Base-by-base conservation (phyloP, 1,140 invertebrate species). In the Cecropterus lyciades region DNA sequence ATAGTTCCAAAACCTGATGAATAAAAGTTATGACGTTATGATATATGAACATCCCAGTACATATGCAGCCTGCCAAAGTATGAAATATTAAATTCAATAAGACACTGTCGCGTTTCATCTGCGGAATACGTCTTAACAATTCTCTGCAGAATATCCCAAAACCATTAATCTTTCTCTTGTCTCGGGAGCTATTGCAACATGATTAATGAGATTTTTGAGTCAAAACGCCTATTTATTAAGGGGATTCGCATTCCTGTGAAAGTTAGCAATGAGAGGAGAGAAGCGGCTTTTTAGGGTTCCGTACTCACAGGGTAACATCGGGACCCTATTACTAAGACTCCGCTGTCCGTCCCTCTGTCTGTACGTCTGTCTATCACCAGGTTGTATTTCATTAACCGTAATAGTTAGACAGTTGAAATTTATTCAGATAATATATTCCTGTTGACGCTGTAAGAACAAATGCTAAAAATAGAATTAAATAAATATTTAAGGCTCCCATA, bases 131-230 rank as follows among this genome's bases (percentile, higher is more conserved):
- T 60, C 56, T 60, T 16, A 43, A 49, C 45, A 60, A 60, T 60
- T 48, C 57, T 48, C 27, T 49, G 15, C 43, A 37, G 27, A 51
- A 62, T 51, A 62, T 62, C 45, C 33, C 13, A 27, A 63, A 63
- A 27, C 60, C 48, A 63, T 63, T 43, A 43, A 63, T 63, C 46
- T 63, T 30, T 51, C 33, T 51, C 57, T 42, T 63, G 33, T 43
- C 37, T 63, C n/a, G n/a, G 48, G 37, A 37, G 60, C 60, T 52
- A 40, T 40, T 51, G 48, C 48, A 51, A 62, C 48, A 63, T 52
- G 60, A 63, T 63, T 43, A 63, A 63, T 63, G 48, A 24, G 17
- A 27, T 63, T 63, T 63, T 63, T 63, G 52, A 63, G 33, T 63
- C 60, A 63, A 63, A 40, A 63, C 2, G 60, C 37, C 60, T 52